Evolutionary conservation across 37 sponge, comb jelly and placozoan genomes (phyloP).

Genomic region (Beroe forskalii): DNA sequence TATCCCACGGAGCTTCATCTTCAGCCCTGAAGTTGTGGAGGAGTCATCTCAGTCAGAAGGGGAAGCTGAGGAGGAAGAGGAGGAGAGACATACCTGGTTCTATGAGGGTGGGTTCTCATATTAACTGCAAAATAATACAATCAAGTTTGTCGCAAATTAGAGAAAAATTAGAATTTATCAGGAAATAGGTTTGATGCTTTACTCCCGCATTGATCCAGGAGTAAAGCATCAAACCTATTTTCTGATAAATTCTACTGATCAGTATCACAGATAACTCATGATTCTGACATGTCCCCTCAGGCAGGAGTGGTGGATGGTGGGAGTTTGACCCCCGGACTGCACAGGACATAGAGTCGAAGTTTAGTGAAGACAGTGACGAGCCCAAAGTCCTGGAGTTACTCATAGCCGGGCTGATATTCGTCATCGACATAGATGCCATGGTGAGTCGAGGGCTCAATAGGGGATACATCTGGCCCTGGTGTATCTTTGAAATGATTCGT

Average conservation of each 20-base stretch:
- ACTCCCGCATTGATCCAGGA: too few species aligned
- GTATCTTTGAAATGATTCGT: too few species aligned
- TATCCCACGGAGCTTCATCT: constrained; percentile 71
- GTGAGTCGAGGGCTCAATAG: constrained; percentile 65
- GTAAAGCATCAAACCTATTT: too few species aligned
- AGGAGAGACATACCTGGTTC: constrained; percentile 68
- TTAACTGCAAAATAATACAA: too few species aligned
- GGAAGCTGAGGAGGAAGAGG: not conserved
- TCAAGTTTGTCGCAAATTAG: not conserved
- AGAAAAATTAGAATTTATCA: too few species aligned
- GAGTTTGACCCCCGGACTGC: constrained; percentile 78
- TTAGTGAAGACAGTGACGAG: not conserved
- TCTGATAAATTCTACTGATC: too few species aligned
- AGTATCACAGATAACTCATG: too few species aligned
- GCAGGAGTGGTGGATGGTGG: constrained; percentile 88
- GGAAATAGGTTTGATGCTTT: too few species aligned
- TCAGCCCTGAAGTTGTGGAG: constrained; percentile 68
- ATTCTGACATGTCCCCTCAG: too few species aligned
- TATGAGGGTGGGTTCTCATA: too few species aligned
- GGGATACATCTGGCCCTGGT: too few species aligned
- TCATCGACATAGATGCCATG: constrained; percentile 76
- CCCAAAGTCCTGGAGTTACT: constrained; percentile 59
- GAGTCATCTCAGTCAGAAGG: not conserved
- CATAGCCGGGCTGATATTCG: constrained; percentile 78
- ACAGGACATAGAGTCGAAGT: constrained; percentile 72